A percentile compares a stretch with the other conserved stretches of the same genome.
Conservation (phyloP, 2,888 invertebrate genomes). For the Agrilus biguttatus region DNA sequence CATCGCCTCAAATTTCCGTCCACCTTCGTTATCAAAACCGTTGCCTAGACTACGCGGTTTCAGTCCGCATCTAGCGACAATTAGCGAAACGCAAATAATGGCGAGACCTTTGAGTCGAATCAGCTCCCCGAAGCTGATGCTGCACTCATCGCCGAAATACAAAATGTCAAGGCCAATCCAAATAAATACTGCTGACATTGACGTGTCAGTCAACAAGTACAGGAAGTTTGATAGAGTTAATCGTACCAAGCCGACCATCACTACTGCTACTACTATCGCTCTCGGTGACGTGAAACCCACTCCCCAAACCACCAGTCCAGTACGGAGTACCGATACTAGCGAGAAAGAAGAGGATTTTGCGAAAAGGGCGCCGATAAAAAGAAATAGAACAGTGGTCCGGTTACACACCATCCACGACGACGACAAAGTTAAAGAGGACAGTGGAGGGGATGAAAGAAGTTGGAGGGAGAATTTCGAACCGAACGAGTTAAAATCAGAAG, state of each 20-base stretch:
- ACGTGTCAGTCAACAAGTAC: constrained; percentile 59
- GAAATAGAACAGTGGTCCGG: constrained; percentile 60
- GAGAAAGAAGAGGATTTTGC: constrained; percentile 29
- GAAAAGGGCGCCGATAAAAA: constrained; percentile 39
- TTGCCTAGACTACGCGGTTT: constrained; percentile 36
- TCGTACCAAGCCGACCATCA: constrained; percentile 4
- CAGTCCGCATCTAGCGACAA: constrained; percentile 60
- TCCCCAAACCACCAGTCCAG: constrained; percentile 7
- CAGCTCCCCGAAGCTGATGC: constrained; percentile 38
- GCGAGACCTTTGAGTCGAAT: constrained; percentile 33
- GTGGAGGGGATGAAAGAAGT: constrained; percentile 18
- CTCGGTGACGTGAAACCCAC: neutral
- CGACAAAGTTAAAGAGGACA: constrained; percentile 16
- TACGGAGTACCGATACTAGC: constrained; percentile 30
- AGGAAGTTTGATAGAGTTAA: constrained; percentile 26
- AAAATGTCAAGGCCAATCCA: constrained; percentile 48
- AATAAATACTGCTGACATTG: constrained; percentile 75
- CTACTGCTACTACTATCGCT: constrained; percentile 9
- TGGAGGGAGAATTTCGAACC: constrained; percentile 47
- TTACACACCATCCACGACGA: constrained; percentile 44
- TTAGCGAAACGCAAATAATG: constrained; percentile 42
- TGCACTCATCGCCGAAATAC: constrained; percentile 31
- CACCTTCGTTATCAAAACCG: constrained; percentile 16
- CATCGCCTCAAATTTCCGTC: constrained; percentile 23
- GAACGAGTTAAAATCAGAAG: constrained; percentile 17